Evolutionary conservation across 2,113 vertebrate genomes (phyloP), one percentile per base, ranked within the genome.

Genomic region (Hassar affinis): DNA sequence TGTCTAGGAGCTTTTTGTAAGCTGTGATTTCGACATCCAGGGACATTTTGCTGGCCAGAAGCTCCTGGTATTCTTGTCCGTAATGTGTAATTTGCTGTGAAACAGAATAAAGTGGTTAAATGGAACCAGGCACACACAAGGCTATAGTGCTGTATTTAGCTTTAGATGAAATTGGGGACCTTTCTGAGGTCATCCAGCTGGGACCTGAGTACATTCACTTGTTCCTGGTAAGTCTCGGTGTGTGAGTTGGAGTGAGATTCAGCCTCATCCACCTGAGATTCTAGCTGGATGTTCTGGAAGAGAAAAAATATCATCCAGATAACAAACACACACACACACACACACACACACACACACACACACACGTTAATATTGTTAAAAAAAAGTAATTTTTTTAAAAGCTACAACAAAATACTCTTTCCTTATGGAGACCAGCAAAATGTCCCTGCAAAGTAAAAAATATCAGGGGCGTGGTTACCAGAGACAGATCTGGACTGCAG

Each of bases 31-130:
- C 90, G 33, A 89, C 89, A 78, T 91, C 86, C 54, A 90, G 62
- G 18, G 81, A 85, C 92, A 91, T 93, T 87, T 91, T 87, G 81
- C 84, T 88, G 85, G 92, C 91, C 84, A 92, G 64, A 72, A 93
- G 91, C 66, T 94, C 92, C 86, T 91, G 89, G 56, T 92, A 90
- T 33, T 88, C 87, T 81, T 90, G 91, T 56, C 91, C 85, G 35
- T 94, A 93, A 86, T 92, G 90, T 88, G 93, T 86, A 83, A 93
- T 93, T 94, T 92, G 88, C 91, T 94, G 59, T 80, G 89, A 88
- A 80, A 56, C 51, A 35, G 18, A 77, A 54, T 1, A 22, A 10
- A 22, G 11, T 14, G 33, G 10, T 56, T 56, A 56, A 22, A 4
- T 56, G 1, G 15, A 77, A 56, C 18, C 10, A 38, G 10, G 4